Percentiles rank a stretch among this genome's conserved stretches.
phyloP scores from a whole-genome alignment of 2,797 vertebrate genomes.

The Heteromormyrus szaboi region DNA sequence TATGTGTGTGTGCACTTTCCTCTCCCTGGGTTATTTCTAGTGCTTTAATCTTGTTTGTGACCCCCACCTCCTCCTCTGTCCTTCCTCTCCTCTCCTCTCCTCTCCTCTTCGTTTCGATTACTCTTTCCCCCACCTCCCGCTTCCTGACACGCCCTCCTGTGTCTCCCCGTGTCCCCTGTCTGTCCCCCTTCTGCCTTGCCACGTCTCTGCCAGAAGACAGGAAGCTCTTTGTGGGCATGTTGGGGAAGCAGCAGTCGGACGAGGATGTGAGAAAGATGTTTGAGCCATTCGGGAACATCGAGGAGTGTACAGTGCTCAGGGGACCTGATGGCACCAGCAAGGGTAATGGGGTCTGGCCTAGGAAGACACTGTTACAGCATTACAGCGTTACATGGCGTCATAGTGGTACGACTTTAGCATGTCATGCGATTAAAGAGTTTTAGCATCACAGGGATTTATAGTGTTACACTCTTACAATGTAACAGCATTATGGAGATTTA shows the following conservation, averaged over 20 bases:
- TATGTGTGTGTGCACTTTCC: background rate
- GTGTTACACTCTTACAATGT: background rate
- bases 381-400: background rate
- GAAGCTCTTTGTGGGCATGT: constrained; percentile 90
- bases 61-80: background rate
- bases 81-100: background rate
- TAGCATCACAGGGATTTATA: background rate
- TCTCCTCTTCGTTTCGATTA: background rate
- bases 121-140: background rate
- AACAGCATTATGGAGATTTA: background rate
- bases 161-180: background rate
- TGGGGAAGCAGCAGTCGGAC: constrained; percentile 88
- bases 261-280: constrained; percentile 87
- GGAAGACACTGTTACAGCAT: background rate
- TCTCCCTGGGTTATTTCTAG: background rate
- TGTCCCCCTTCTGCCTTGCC: constrained; percentile 15
- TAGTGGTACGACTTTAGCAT: background rate
- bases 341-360: constrained; percentile 54
- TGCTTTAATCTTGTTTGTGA: background rate
- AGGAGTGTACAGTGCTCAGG: constrained; percentile 86
- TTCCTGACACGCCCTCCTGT: background rate
- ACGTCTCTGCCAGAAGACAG: constrained; percentile 69
- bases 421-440: background rate
- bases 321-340: constrained; percentile 89
- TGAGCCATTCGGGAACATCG: constrained; percentile 83